phyloP scores from a whole-genome alignment of 2,888 invertebrate species.

The Mimas tiliae region DNA sequence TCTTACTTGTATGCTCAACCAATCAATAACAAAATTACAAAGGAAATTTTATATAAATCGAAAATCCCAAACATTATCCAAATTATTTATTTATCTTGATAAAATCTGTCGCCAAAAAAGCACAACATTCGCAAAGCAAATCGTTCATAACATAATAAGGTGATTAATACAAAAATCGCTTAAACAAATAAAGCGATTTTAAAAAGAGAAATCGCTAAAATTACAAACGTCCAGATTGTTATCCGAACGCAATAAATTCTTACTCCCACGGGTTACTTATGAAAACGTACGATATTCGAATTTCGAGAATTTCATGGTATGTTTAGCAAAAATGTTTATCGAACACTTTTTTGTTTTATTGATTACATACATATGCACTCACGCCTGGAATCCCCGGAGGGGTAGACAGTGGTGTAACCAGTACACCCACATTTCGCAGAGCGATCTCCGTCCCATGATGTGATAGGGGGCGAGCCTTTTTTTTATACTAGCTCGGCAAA shows the following conservation, averaged over 20 bases:
- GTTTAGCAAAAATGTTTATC: conserved; percentile 4
- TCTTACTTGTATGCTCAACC: too few relatives aligned
- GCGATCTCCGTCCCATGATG: too few relatives aligned
- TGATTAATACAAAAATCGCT: conserved; percentile 16
- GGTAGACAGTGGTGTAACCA: too few relatives aligned
- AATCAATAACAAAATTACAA: too few relatives aligned
- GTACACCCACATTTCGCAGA: too few relatives aligned
- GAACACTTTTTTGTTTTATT: conserved; percentile 14
- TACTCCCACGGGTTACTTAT: conserved; percentile 61
- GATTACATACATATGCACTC: too few relatives aligned
- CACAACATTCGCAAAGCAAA: not conserved
- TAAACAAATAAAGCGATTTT: conserved; percentile 30
- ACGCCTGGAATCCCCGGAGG: too few relatives aligned
- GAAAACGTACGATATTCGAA: conserved; percentile 49
- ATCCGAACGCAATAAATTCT: conserved; percentile 68
- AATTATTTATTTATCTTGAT: not conserved
- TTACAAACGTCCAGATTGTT: conserved; percentile 71
- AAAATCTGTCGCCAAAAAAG: not conserved
- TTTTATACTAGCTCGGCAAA: too few relatives aligned
- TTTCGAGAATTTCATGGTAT: conserved; percentile 18
- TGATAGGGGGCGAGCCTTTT: too few relatives aligned
- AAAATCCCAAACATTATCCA: not conserved
- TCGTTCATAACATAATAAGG: not conserved
- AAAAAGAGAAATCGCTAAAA: conserved; percentile 65
- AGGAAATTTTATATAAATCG: too few relatives aligned